Evolutionary conservation across 64 coral and sea anemone species (phyloP).

Genomic region (Platygyra sinensis): DNA sequence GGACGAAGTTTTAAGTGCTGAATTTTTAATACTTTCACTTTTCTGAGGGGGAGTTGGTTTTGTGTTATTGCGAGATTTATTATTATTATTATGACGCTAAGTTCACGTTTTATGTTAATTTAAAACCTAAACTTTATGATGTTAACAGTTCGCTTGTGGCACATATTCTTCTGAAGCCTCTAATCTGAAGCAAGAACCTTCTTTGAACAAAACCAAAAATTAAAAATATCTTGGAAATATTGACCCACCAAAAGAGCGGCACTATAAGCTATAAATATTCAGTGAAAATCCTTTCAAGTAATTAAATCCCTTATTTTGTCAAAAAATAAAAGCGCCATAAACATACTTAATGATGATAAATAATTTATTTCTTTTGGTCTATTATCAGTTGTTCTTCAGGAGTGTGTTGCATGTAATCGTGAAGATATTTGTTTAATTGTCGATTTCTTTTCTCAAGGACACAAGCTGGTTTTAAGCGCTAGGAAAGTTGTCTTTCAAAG

Average conservation of each 20-base stretch:
- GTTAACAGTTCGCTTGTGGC: background rate
- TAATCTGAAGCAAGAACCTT: background rate
- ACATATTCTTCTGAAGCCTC: background rate
- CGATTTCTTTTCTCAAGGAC: background rate
- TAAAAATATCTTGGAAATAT: background rate
- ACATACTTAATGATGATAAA: background rate
- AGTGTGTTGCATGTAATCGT: background rate
- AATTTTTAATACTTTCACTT: too few relatives aligned
- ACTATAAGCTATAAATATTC: background rate
- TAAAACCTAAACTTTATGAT: background rate
- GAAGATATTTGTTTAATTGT: background rate
- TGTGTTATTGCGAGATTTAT: background rate
- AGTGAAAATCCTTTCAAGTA: background rate
- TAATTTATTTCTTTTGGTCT: background rate
- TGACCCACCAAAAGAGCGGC: background rate
- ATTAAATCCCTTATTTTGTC: slow-evolving; percentile 2
- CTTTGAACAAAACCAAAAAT: background rate
- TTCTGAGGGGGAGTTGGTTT: too few relatives aligned
- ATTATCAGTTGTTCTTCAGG: background rate
- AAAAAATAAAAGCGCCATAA: background rate
- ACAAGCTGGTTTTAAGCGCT: background rate
- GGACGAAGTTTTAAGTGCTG: too few relatives aligned
- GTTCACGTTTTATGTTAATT: background rate
- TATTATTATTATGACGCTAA: background rate
- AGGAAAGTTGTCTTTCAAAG: background rate